Percentiles rank a stretch among this genome's conserved stretches.
Evolutionary conservation across 2,888 invertebrate genomes (phyloP).

Genomic region (Xylocampa areola): DNA sequence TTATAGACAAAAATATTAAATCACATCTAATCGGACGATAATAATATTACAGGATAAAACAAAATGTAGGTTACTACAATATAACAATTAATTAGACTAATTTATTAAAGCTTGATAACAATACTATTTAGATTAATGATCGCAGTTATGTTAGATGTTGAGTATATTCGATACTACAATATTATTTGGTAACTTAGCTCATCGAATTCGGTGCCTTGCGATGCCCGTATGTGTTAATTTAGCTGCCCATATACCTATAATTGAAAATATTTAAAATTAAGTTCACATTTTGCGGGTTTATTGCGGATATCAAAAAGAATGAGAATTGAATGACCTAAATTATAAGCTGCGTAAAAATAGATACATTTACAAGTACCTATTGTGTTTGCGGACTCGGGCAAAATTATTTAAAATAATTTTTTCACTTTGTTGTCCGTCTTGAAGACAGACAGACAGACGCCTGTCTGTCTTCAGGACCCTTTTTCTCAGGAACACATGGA

Average conservation of each 20-base stretch:
- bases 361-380: too few species aligned
- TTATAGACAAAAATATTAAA: conserved; percentile 43
- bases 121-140: conserved; percentile 43
- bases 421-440: too few species aligned
- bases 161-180: conserved; percentile 29
- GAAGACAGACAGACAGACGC: too few species aligned
- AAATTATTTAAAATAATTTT: too few species aligned
- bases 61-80: conserved; percentile 44
- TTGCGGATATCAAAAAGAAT: too few species aligned
- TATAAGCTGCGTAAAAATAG: too few species aligned
- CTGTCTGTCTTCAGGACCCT: too few species aligned
- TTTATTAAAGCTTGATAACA: conserved; percentile 59
- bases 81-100: conserved; percentile 48
- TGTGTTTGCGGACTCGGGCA: too few species aligned
- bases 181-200: conserved; percentile 21
- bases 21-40: conserved; percentile 52
- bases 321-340: too few species aligned
- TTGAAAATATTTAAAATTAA: background rate
- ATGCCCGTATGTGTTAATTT: background rate
- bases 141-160: conserved; percentile 19
- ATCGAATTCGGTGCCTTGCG: conserved; percentile 40
- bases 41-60: conserved; percentile 47
- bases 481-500: too few species aligned
- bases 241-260: background rate
- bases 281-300: too few species aligned